Evolutionary conservation across 2,113 vertebrate species (phyloP).

Genomic region (Protobothrops flavoviridis): DNA sequence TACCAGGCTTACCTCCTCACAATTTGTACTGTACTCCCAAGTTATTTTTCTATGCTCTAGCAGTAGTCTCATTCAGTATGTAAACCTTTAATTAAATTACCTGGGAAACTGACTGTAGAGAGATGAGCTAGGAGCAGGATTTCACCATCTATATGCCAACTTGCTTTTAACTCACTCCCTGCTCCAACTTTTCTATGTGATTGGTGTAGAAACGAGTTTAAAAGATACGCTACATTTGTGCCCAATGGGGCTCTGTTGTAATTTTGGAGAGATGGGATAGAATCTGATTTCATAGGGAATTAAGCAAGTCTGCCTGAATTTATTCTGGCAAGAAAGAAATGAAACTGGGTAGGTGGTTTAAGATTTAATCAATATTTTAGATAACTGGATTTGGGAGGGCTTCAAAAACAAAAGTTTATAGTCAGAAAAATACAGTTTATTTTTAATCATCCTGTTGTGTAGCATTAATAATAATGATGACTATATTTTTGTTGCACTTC

Average conservation of each 20-base stretch:
- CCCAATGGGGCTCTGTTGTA: background rate
- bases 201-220: background rate
- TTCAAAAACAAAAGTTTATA: conserved; percentile 15
- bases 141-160: background rate
- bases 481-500: conserved; percentile 26
- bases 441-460: conserved; percentile 29
- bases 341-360: background rate
- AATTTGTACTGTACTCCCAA: background rate
- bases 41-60: background rate
- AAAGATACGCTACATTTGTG: background rate
- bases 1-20: background rate
- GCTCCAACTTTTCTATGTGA: no score
- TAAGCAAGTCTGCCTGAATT: background rate
- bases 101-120: background rate
- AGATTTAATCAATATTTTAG: background rate
- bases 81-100: background rate
- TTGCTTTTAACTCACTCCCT: background rate
- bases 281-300: background rate
- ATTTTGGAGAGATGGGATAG: background rate
- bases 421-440: background rate
- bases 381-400: background rate
- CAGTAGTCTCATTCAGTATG: background rate
- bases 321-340: background rate
- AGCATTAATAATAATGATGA: conserved; percentile 26
- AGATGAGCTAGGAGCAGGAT: background rate